Conservation (phyloP, 2,888 invertebrate species). For the Cristatella mucedo region DNA sequence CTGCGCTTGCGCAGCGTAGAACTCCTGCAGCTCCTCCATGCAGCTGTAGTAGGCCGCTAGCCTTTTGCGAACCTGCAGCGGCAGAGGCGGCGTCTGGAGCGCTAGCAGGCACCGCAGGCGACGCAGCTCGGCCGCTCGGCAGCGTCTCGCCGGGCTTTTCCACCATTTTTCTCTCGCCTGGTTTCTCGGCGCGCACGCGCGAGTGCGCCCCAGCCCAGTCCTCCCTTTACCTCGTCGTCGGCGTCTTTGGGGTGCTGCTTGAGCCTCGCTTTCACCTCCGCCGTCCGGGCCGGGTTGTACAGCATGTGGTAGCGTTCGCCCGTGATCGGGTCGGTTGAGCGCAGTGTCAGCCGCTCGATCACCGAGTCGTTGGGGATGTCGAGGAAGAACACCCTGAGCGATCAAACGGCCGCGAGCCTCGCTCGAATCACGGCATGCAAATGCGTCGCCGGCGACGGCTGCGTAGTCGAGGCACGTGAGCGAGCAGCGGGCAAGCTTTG, state of each 20-base stretch:
- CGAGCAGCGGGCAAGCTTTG: too few relatives aligned
- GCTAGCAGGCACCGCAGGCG: too few relatives aligned
- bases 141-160: too few relatives aligned
- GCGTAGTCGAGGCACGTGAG: too few relatives aligned
- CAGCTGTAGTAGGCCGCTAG: slow-evolving; percentile 26
- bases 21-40: slow-evolving; percentile 30
- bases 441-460: too few relatives aligned
- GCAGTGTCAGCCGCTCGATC: slow-evolving; percentile 31
- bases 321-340: slow-evolving; percentile 34
- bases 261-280: slow-evolving; percentile 29
- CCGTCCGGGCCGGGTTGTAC: slow-evolving; percentile 35
- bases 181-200: too few relatives aligned
- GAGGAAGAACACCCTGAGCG: slow-evolving; percentile 34
- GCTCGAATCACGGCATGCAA: too few relatives aligned
- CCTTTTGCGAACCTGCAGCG: slow-evolving; percentile 13
- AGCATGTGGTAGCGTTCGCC: slow-evolving; percentile 36
- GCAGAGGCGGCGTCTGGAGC: too few relatives aligned
- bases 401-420: not conserved
- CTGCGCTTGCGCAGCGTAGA: slow-evolving; percentile 25
- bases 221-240: slow-evolving; percentile 24
- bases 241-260: slow-evolving; percentile 22
- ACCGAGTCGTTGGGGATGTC: slow-evolving; percentile 35
- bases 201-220: too few relatives aligned
- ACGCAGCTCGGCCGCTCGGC: too few relatives aligned
- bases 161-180: too few relatives aligned